Evolutionary conservation across 2,888 invertebrate species (phyloP).

Genomic region (Lomographa bimaculata): DNA sequence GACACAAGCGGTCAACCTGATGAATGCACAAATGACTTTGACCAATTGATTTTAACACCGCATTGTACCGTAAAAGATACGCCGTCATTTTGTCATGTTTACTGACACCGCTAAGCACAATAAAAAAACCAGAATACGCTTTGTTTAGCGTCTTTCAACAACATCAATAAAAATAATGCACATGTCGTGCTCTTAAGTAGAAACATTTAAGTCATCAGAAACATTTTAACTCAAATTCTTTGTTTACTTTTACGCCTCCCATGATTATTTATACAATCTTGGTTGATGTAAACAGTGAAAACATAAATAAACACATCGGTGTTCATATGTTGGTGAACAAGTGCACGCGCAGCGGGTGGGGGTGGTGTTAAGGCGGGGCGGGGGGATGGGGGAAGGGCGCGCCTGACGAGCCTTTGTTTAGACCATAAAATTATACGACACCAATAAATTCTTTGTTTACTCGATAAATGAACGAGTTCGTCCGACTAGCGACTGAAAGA

Average conservation of each 20-base stretch:
- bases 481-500: constrained; percentile 55
- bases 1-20: constrained; percentile 48
- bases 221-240: constrained; percentile 41
- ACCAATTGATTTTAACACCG: constrained; percentile 77
- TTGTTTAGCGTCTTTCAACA: constrained; percentile 42
- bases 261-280: constrained; percentile 59
- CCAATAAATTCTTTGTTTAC: constrained; percentile 81
- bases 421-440: constrained; percentile 82
- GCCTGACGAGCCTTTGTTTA: constrained; percentile 76
- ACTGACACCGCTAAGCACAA: constrained; percentile 32
- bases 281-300: constrained; percentile 66
- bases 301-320: constrained; percentile 74
- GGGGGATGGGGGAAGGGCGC: constrained; percentile 23
- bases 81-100: constrained; percentile 48
- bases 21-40: constrained; percentile 72
- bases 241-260: constrained; percentile 51
- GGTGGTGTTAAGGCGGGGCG: constrained; percentile 28
- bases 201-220: constrained; percentile 36
- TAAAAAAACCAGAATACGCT: constrained; percentile 40
- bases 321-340: constrained; percentile 70
- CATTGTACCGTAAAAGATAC: constrained; percentile 53
- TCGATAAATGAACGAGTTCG: constrained; percentile 69
- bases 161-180: constrained; percentile 32
- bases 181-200: constrained; percentile 21
- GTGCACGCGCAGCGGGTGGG: constrained; percentile 66